Evolutionary conservation across 2,113 vertebrate species (phyloP).

Genomic region (Strigops habroptila): DNA sequence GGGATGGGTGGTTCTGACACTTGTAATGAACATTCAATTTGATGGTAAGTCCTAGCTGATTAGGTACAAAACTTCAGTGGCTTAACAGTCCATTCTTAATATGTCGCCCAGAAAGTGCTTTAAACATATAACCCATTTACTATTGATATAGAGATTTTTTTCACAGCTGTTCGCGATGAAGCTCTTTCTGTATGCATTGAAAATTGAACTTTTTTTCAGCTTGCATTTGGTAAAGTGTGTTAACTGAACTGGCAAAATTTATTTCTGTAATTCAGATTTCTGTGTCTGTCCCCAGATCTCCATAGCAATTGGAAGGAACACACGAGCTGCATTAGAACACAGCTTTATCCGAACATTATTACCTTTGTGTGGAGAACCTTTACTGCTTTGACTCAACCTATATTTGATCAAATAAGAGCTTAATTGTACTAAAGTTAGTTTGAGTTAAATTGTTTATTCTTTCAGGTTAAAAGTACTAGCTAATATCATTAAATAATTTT

Average conservation of each 20-base stretch:
- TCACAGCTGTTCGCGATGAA: background rate
- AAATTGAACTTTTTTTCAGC: background rate
- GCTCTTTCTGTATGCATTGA: background rate
- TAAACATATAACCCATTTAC: background rate
- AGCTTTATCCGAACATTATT: background rate
- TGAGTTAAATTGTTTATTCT: background rate
- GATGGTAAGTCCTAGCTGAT: background rate
- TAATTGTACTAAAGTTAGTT: background rate
- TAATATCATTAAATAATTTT: background rate
- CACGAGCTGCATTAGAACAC: background rate
- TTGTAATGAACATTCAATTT: background rate
- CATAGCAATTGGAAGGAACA: background rate
- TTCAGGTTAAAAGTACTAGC: background rate
- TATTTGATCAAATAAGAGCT: background rate
- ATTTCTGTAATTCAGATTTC: background rate
- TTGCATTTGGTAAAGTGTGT: background rate
- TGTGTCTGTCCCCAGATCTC: background rate
- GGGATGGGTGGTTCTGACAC: background rate
- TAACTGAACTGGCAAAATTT: background rate
- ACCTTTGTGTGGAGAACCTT: background rate
- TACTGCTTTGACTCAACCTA: background rate
- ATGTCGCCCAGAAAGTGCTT: background rate
- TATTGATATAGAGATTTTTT: background rate
- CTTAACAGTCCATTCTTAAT: background rate
- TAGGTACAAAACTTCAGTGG: background rate